Base-by-base conservation (phyloP, 1,140 invertebrate species). In the Bombus ignitus region DNA sequence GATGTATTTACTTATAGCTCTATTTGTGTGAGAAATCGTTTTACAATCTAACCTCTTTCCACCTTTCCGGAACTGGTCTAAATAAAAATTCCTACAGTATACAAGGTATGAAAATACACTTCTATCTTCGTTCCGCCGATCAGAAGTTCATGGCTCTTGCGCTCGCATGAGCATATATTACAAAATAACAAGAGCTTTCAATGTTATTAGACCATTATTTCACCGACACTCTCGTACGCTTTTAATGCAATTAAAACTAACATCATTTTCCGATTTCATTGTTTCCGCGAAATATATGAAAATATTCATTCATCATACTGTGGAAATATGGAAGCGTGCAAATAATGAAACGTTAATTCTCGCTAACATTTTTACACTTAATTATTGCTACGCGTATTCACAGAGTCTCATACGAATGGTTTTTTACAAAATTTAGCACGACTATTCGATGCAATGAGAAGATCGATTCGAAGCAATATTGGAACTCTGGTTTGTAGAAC, bases 351-450 rank as follows among this genome's bases (percentile, higher is more conserved):
- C 47, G 15, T 47, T 47, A 6, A 47, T 13, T 47, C 6, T 6
- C 15, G 47, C 5, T 47, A 18, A 47, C 5, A 47, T 18, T 47
- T 47, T 47, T 47, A 47, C 5, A 18, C 15, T 18, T 47, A 47
- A 47, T 5, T 47, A 6, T 47, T 47, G 15, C 15, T 47, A 18
- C 15, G 47, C 5, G 47, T 47, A 47, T 47, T 47, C 47, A 18
- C 47, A 18, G 15, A 18, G 15, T 47, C 6, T 47, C 47, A 77
- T 62, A n/a, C 75, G 22, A 77, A 77, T 62, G 37, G 22, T 39
- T 62, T 62, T 32, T 13, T 57, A 28, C 35, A 77, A 59, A 77
- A 77, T 65, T 62, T 77, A 42, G 2, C 75, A 77, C 32, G 57
- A 22, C 57, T 25, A n/a, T 42, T 77, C 39, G 37, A 8, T 39